phyloP scores from a whole-genome alignment of 1,140 invertebrate species.

The Diabrotica virgifera region DNA sequence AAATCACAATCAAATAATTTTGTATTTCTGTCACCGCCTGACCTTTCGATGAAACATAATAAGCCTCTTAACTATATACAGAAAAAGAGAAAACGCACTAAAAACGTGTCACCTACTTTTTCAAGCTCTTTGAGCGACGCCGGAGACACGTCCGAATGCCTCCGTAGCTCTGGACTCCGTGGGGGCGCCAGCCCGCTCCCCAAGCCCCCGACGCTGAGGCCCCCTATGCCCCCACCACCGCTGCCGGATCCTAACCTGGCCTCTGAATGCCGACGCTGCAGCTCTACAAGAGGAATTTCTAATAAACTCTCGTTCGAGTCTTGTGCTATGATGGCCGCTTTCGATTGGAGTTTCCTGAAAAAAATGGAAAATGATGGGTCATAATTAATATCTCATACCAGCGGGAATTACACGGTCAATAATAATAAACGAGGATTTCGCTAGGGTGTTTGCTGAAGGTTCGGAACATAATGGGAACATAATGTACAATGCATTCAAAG shows the following conservation, averaged over 20 bases:
- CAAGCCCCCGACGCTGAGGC: conserved; percentile 43
- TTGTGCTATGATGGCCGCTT: conserved; percentile 61
- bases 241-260: conserved; percentile 64
- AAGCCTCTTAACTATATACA: not conserved
- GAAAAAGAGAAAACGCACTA: not conserved
- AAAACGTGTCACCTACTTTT: conserved; percentile 57
- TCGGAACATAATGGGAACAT: no score
- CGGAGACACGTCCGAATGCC: conserved; percentile 80
- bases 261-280: conserved; percentile 76
- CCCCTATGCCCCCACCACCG: conserved; percentile 46
- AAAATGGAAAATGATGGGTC: not conserved
- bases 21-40: not conserved
- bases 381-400: not conserved
- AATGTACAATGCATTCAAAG: no score
- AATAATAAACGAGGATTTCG: no score
- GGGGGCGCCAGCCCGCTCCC: conserved; percentile 68
- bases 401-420: no score
- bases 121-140: conserved; percentile 80
- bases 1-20: not conserved
- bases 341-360: conserved; percentile 67
- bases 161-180: conserved; percentile 69
- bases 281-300: conserved; percentile 71
- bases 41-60: not conserved
- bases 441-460: no score
- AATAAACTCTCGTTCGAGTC: conserved; percentile 77